Evolutionary conservation across 2,888 invertebrate genomes (phyloP).

Genomic region (Leucoma salicis): DNA sequence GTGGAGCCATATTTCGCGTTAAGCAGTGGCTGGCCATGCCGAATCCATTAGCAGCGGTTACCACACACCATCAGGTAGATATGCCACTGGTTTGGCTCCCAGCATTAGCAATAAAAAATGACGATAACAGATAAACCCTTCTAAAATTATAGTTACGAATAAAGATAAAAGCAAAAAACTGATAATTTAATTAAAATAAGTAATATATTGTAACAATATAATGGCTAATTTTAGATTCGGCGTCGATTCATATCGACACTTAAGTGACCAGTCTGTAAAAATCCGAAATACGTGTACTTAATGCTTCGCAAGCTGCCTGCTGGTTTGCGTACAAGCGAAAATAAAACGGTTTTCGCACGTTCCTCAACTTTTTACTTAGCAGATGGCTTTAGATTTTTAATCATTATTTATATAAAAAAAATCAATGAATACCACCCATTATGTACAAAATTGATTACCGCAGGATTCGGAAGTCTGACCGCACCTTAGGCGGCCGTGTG

Average conservation of each 20-base stretch:
- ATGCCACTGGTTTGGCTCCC: too few species aligned
- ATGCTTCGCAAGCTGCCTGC: constrained; percentile 28
- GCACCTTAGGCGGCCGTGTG: constrained; percentile 62
- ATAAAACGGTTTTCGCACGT: constrained; percentile 58
- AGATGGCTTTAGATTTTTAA: constrained; percentile 77
- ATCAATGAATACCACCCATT: constrained; percentile 76
- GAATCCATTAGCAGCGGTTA: too few species aligned
- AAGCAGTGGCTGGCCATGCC: too few species aligned
- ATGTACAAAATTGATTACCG: constrained; percentile 79
- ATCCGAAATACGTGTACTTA: constrained; percentile 23
- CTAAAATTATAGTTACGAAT: too few species aligned
- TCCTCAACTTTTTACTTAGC: constrained; percentile 69
- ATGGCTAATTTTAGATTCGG: neutral
- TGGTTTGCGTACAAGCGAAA: constrained; percentile 35
- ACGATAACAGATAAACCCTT: too few species aligned
- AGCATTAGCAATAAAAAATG: too few species aligned
- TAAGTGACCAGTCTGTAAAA: constrained; percentile 14
- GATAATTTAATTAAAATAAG: too few species aligned
- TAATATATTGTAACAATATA: neutral
- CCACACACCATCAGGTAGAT: too few species aligned
- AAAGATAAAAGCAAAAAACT: too few species aligned
- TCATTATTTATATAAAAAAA: constrained; percentile 67
- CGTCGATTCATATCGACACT: constrained; percentile 9
- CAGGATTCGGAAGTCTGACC: constrained; percentile 69
- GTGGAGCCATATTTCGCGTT: too few species aligned